Evolutionary conservation across 2,797 vertebrate genomes (phyloP), one percentile per base, ranked within the genome.

Genomic region (Etheostoma nigrum): DNA sequence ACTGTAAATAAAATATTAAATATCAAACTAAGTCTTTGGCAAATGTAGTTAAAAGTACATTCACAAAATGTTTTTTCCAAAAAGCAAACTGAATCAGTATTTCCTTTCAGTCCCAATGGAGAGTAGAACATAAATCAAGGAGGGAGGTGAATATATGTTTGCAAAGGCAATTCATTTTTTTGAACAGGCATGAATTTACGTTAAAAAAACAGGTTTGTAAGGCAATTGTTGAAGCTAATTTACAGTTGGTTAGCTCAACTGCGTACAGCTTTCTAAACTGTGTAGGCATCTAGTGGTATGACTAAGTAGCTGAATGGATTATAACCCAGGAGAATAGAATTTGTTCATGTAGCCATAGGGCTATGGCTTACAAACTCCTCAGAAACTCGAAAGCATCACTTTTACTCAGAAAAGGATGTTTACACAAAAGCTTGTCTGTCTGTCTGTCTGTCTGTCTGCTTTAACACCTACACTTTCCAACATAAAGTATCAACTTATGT

Each of bases 1-100:
- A 96, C 96, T 96, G 96, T 96, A 96, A 97, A 96, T 97, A 96
- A 96, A 97, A 96, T 95, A 96, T 96, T 95, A 96, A 96, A 96
- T 96, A 96, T 94, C 91, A 94, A 96, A 96, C 95, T 96, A 96
- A 96, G 94, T 97, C 96, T 97, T 97, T 97, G 96, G 97, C 96
- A 97, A 97, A 97, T 96, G 96, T 96, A 95, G 94, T 95, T 92
- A 94, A 95, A 95, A 93, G 90, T 96, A 97, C 96, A 97, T 97
- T 97, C 95, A 96, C 96, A 94, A 96, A 93, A 95, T 95, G 95
- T 94, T 92, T 44, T 44, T 91, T 84, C 88, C 76, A 52, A 89
- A 90, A 87, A 88, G 59, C 83, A 91, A 87, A 88, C 62, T 82
- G 78, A 90, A 87, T 85, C 73, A 75, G 79, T 85, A 47, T 91